Evolutionary conservation across 1,140 invertebrate genomes (phyloP).

Genomic region (Caenorhabditis briggsae): DNA sequence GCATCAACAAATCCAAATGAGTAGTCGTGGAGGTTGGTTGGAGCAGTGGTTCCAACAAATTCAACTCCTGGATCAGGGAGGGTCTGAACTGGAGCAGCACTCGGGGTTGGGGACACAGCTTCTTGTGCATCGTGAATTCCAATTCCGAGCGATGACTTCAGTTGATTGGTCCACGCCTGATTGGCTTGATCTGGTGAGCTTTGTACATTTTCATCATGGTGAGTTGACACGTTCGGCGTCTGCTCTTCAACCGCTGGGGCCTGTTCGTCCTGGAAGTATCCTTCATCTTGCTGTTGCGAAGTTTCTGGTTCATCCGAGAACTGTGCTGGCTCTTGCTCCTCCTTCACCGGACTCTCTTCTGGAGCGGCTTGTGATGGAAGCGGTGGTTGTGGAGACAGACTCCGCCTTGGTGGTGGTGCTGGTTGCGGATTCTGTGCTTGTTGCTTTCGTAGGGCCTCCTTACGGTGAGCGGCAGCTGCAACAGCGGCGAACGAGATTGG

Average conservation of each 20-base stretch:
- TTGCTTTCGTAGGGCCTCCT: constrained; percentile 27
- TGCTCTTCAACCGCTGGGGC: constrained; percentile 30
- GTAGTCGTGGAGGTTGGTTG: constrained; percentile 49
- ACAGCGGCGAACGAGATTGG: constrained; percentile 61
- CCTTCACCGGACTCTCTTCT: not conserved
- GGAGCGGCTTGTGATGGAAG: not conserved
- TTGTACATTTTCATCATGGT: constrained; percentile 53
- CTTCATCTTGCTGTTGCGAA: constrained; percentile 25
- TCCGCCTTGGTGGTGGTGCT: constrained; percentile 16
- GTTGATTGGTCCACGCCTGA: constrained; percentile 55
- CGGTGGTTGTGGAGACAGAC: constrained; percentile 39
- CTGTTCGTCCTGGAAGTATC: constrained; percentile 40
- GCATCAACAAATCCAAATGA: constrained; percentile 58
- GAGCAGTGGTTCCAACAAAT: constrained; percentile 43
- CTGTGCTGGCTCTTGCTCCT: not conserved
- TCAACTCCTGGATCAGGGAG: constrained; percentile 57
- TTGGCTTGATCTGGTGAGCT: constrained; percentile 56
- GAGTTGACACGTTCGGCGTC: constrained; percentile 44
- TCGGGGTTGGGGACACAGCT: not conserved
- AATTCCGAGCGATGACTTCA: constrained; percentile 56
- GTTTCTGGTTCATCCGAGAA: constrained; percentile 33
- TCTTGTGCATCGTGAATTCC: constrained; percentile 15
- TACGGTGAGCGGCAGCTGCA: constrained; percentile 57
- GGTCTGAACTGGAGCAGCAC: not conserved
- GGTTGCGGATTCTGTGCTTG: constrained; percentile 29